A percentile compares a stretch with the other conserved stretches of the same genome.
Evolutionary conservation across 2,888 invertebrate genomes (phyloP).

Genomic region (Eustalomyia histrio): DNA sequence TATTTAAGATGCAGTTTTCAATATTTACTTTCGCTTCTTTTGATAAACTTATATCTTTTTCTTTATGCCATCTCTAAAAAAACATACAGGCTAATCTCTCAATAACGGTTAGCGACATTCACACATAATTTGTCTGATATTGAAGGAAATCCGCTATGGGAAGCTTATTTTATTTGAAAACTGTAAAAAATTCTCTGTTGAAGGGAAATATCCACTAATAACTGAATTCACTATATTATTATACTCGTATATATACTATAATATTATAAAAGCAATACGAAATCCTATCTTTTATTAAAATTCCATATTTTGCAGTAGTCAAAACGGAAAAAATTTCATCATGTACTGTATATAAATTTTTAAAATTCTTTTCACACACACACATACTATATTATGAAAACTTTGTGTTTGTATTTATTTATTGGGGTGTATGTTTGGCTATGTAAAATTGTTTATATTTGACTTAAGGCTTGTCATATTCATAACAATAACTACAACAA

Average conservation of each 20-base stretch:
- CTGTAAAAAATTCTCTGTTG: too few relatives aligned
- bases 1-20: slow-evolving; percentile 3
- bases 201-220: too few relatives aligned
- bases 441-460: slow-evolving; percentile 22
- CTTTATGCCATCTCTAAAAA: not conserved
- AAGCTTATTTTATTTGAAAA: too few relatives aligned
- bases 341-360: slow-evolving; percentile 21
- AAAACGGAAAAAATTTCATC: slow-evolving; percentile 34
- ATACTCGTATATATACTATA: too few relatives aligned
- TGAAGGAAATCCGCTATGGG: too few relatives aligned
- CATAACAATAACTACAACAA: slow-evolving; percentile 2
- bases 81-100: not conserved
- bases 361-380: slow-evolving; percentile 21
- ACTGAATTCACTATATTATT: too few relatives aligned
- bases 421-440: slow-evolving; percentile 1
- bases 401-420: slow-evolving; percentile 29
- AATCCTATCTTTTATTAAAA: slow-evolving; percentile 27
- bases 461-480: slow-evolving; percentile 46
- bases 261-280: not conserved
- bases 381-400: not conserved
- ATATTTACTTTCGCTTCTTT: slow-evolving; percentile 16
- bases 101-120: too few relatives aligned
- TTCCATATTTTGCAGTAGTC: slow-evolving; percentile 9
- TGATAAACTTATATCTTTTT: slow-evolving; percentile 35
- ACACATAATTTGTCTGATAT: too few relatives aligned